Evolutionary conservation across 2,113 vertebrate genomes (phyloP).

Genomic region (Gallinago media): DNA sequence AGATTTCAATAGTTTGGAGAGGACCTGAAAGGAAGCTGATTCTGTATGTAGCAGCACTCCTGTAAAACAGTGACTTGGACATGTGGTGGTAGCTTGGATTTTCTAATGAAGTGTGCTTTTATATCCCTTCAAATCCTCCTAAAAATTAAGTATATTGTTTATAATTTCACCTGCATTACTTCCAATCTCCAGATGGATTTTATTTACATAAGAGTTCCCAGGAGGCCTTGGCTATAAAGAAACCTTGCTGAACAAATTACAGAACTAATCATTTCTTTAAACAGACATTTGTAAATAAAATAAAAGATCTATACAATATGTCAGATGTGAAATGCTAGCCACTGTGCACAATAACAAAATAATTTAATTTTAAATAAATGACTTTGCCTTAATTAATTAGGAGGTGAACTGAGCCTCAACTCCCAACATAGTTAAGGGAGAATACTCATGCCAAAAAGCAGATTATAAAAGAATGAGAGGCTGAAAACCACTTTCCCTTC

Average conservation of each 20-base stretch:
- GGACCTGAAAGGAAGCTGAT: background rate
- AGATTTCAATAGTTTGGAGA: background rate
- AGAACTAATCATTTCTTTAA: constrained; percentile 14
- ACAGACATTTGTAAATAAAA: constrained; percentile 13
- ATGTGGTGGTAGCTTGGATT: background rate
- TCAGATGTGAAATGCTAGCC: background rate
- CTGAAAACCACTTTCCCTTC: background rate
- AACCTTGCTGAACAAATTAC: background rate
- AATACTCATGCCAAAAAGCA: background rate
- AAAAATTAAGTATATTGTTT: constrained; percentile 32
- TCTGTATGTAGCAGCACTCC: background rate
- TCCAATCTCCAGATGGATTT: constrained; percentile 41
- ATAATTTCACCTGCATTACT: constrained; percentile 42
- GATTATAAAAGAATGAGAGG: background rate
- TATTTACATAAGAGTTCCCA: constrained; percentile 37
- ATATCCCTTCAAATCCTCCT: constrained; percentile 17
- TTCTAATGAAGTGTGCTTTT: constrained; percentile 37
- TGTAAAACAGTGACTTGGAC: background rate
- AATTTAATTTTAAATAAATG: background rate
- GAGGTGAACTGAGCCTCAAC: background rate
- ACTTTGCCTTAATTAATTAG: constrained; percentile 19
- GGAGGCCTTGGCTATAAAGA: constrained; percentile 9
- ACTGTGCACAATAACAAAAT: background rate
- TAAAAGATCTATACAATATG: background rate
- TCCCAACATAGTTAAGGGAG: background rate